phyloP scores from a whole-genome alignment of 2,797 vertebrate genomes.

The Sebastes steindachneri region DNA sequence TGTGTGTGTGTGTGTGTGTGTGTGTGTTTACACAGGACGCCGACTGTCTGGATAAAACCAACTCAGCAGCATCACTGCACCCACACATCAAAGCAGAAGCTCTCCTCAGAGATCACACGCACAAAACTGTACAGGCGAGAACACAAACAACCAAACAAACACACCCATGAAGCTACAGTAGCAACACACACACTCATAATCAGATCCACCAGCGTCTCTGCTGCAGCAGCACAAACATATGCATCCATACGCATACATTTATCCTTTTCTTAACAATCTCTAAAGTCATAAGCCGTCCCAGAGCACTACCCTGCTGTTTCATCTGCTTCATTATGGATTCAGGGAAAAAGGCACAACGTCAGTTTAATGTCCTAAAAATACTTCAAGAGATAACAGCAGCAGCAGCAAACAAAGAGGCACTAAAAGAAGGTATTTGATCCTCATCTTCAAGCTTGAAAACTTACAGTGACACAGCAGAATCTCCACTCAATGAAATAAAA shows the following conservation, averaged over 20 bases:
- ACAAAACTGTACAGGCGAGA: neutral
- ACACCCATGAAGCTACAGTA: neutral
- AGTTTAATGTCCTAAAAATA: constrained; percentile 48
- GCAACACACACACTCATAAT: neutral
- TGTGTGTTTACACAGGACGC: constrained; percentile 34
- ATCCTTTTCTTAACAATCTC: constrained; percentile 8
- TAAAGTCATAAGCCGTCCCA: constrained; percentile 2
- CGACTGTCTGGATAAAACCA: constrained; percentile 42
- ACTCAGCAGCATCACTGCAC: constrained; percentile 48
- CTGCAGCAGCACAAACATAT: neutral
- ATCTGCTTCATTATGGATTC: constrained; percentile 44
- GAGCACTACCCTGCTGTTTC: constrained; percentile 9
- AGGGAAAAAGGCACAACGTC: constrained; percentile 6
- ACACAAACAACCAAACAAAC: constrained; percentile 10
- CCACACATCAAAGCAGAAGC: constrained; percentile 56
- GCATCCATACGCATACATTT: constrained; percentile 12
- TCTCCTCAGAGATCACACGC: constrained; percentile 31
- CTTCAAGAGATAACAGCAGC: neutral
- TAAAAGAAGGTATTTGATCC: neutral
- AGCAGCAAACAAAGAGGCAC: neutral
- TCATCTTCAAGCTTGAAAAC: neutral
- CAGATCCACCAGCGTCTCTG: constrained; percentile 5
- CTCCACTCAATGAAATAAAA: neutral
- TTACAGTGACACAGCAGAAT: constrained; percentile 11
- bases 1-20: neutral